phyloP scores from a whole-genome alignment of 2,113 vertebrate genomes.

The Lanius collurio region DNA sequence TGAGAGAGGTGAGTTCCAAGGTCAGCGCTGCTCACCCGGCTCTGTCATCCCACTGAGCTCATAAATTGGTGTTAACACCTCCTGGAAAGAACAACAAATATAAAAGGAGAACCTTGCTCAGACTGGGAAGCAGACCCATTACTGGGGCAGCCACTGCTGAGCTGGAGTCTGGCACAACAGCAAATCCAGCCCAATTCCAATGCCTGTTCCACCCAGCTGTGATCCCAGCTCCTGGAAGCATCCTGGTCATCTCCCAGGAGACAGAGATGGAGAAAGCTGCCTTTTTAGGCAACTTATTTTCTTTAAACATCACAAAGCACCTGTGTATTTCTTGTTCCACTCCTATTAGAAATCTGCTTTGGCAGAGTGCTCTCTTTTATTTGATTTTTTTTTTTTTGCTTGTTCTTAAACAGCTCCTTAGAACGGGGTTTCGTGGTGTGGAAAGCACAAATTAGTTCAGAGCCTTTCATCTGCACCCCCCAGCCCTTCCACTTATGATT shows the following conservation, averaged over 20 bases:
- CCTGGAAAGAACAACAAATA: neutral
- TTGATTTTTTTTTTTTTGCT: too few relatives aligned
- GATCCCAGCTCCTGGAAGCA: neutral
- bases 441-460: constrained; percentile 1
- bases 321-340: neutral
- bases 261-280: neutral
- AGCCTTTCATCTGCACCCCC: neutral
- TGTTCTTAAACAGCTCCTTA: neutral
- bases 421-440: neutral
- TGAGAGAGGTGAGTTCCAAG: neutral
- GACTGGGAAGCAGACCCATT: neutral
- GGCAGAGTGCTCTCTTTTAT: neutral
- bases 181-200: neutral
- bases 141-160: neutral
- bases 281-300: neutral
- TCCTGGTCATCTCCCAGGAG: neutral
- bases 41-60: constrained; percentile 10
- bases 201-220: neutral
- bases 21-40: neutral
- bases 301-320: neutral
- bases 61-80: constrained; percentile 37
- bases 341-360: neutral
- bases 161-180: neutral
- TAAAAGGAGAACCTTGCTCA: neutral
- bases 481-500: neutral